Percentiles rank a stretch among this genome's conserved stretches.
phyloP scores from a whole-genome alignment of 2,888 invertebrate genomes.

The Coleophora flavipennella region DNA sequence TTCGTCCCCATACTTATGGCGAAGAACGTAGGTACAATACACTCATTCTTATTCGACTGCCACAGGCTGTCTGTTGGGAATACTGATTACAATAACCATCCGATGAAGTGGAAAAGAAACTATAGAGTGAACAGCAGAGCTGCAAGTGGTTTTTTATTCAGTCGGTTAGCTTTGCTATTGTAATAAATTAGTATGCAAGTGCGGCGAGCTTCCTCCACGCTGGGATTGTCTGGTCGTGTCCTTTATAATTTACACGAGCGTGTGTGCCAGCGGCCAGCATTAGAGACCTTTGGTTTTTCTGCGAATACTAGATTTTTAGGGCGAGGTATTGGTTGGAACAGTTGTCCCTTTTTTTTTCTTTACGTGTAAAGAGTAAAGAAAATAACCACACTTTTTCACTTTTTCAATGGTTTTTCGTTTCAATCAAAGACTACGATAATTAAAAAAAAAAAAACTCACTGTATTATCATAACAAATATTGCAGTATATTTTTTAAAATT shows the following conservation, averaged over 20 bases:
- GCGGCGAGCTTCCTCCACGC: constrained; percentile 41
- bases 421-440: too few species aligned
- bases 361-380: too few species aligned
- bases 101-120: constrained; percentile 19
- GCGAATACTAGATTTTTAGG: too few species aligned
- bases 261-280: too few species aligned
- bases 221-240: constrained; percentile 44
- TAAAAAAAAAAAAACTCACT: too few species aligned
- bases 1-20: constrained; percentile 39
- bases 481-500: too few species aligned
- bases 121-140: constrained; percentile 14
- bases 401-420: too few species aligned
- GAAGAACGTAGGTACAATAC: constrained; percentile 48
- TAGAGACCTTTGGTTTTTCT: too few species aligned
- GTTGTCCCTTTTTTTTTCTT: too few species aligned
- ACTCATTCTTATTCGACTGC: constrained; percentile 47
- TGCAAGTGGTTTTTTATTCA: constrained; percentile 25
- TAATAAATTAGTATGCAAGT: constrained; percentile 56
- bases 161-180: constrained; percentile 34
- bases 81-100: constrained; percentile 44
- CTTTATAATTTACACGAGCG: constrained; percentile 32
- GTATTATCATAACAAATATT: too few species aligned
- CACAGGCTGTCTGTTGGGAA: constrained; percentile 39
- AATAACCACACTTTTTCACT: too few species aligned
- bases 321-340: too few species aligned